phyloP scores from a whole-genome alignment of 2,113 vertebrate species.

The Spilogale gracilis region DNA sequence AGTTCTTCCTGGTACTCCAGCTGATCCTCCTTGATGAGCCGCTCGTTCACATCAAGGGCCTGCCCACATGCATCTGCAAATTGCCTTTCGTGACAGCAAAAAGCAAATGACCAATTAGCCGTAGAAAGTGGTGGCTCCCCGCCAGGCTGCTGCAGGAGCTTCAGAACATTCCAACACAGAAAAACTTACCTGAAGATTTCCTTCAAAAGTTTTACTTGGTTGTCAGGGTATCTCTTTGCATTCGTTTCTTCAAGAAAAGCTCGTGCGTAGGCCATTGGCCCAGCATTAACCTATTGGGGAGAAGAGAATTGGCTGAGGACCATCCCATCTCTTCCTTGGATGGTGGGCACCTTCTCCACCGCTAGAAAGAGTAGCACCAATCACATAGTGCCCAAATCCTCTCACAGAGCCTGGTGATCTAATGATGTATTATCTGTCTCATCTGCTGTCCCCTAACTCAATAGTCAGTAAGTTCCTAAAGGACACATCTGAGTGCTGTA shows the following conservation, averaged over 20 bases:
- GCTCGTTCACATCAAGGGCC: constrained; percentile 96
- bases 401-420: fast-evolving
- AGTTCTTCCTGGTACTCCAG: constrained; percentile 99
- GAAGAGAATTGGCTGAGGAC: not conserved
- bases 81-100: constrained; percentile 87
- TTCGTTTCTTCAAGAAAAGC: constrained; percentile 98
- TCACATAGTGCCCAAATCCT: fast-evolving
- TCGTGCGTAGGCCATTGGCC: constrained; percentile 98
- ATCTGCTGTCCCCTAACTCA: not conserved
- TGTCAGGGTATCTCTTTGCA: constrained; percentile 98
- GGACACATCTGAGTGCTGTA: fast-evolving
- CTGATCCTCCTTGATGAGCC: constrained; percentile 99
- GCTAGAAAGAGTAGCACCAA: not conserved
- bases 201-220: constrained; percentile 98
- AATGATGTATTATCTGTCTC: not conserved
- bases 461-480: not conserved
- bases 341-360: not conserved
- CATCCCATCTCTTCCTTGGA: fast-evolving
- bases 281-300: constrained; percentile 94
- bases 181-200: constrained; percentile 96
- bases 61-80: constrained; percentile 98
- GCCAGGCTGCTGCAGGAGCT: not conserved
- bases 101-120: not conserved
- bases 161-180: not conserved
- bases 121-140: not conserved